Percentiles rank a stretch among this genome's conserved stretches.
Conservation (phyloP, 2,797 vertebrate species). For the Clarias pachynema region DNA sequence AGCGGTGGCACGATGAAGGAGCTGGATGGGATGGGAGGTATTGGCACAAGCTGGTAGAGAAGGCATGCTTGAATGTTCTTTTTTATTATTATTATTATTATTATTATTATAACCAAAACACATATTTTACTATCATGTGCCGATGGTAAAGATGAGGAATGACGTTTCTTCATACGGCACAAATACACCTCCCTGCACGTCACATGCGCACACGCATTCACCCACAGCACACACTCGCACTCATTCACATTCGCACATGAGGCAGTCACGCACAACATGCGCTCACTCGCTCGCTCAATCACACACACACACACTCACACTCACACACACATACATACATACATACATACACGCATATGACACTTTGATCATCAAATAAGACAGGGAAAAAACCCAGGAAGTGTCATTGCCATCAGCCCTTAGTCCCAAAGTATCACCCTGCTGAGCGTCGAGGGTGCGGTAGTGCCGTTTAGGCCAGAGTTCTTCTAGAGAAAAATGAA, state of each 20-base stretch:
- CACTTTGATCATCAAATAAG: conserved; percentile 40
- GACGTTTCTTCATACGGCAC: conserved; percentile 19
- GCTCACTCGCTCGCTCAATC: conserved; percentile 22
- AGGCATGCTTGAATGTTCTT: conserved; percentile 37
- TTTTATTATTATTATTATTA: background rate
- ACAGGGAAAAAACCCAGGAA: conserved; percentile 44
- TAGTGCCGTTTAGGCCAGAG: conserved; percentile 49
- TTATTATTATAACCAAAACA: conserved; percentile 31
- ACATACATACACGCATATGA: background rate
- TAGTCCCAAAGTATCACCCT: conserved; percentile 62
- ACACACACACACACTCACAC: conserved; percentile 11
- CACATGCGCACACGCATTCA: conserved; percentile 51
- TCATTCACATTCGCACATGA: conserved; percentile 41
- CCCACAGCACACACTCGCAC: conserved; percentile 50
- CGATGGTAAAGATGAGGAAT: conserved; percentile 18
- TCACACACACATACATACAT: conserved; percentile 9
- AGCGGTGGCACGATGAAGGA: conserved; percentile 38
- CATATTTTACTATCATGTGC: conserved; percentile 35
- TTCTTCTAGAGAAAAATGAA: conserved; percentile 41
- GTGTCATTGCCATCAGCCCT: conserved; percentile 62
- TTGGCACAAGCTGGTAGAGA: conserved; percentile 48
- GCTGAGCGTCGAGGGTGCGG: conserved; percentile 51
- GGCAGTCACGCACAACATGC: conserved; percentile 49
- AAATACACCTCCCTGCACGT: conserved; percentile 13
- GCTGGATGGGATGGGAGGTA: conserved; percentile 38